Evolutionary conservation across 37 sponge, comb jelly and placozoan species (phyloP), one percentile per base, ranked within the genome.

Genomic region (Beroe forskalii): DNA sequence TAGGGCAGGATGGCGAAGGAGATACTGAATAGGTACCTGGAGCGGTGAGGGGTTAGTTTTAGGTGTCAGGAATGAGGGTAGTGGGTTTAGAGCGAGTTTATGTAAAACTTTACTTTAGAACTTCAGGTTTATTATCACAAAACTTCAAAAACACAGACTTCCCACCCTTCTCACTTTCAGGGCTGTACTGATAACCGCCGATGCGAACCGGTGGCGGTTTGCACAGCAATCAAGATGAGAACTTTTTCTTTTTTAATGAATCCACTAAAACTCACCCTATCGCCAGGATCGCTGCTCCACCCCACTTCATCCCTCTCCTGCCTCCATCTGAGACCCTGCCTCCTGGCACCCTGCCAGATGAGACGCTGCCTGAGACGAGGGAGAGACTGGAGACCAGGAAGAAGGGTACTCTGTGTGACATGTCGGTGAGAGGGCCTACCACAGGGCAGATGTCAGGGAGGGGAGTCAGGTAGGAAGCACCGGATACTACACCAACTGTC

Each of bases 11-110:
- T 28, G 30, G 86, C 44, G 27, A 42, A 27, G 42, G 40, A 25
- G 44, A 80, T 80, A 43, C 86, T 80, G 44, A 80, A 33, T 48
- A 80, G 27, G 30, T 80, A 80, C 17, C 86, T 80, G 55, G 48
- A 48, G 55, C 30, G 20, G 20, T 55, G 17, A 55, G 66, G 9
- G 66, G n/a, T n/a, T n/a, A n/a, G n/a, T n/a, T n/a, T n/a, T n/a
- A n/a, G n/a, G n/a, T n/a, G n/a, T n/a, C n/a, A 48, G 55, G 12
- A 12, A 48, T 48, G 55, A 48, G 55, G 55, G 12, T 48, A 48
- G 55, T 17, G 55, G 55, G 12, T 17, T 55, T 17, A 55, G 60
- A 19, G 17, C 9, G 14, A 19, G 9, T 55, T 55, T 55, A 55
- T 20, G 60, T 55, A 55, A 55, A 9, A 55, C 17, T 55, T 17